Conservation (phyloP, 2,113 vertebrate species). For the Caranx melampygus region DNA sequence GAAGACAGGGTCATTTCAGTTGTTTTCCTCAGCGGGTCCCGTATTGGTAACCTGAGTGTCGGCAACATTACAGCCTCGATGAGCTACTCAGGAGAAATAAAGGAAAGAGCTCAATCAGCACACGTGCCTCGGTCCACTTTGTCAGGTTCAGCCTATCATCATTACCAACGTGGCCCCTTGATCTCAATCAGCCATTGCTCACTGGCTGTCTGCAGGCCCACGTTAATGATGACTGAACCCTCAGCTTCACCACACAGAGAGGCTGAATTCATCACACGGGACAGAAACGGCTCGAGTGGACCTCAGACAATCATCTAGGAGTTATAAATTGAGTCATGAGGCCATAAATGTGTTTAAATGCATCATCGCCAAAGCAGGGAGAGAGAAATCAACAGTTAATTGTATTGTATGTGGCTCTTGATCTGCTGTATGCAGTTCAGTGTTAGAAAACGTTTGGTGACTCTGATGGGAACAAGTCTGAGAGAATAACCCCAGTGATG, state of each 20-base stretch:
- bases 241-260: neutral
- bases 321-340: slow-evolving; percentile 4
- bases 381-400: neutral
- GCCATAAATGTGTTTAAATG: slow-evolving; percentile 4
- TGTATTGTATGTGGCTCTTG: neutral
- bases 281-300: slow-evolving; percentile 14
- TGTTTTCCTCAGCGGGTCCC: slow-evolving; percentile 14
- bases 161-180: slow-evolving; percentile 29
- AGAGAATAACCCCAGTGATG: neutral
- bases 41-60: slow-evolving; percentile 1
- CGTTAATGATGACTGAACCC: slow-evolving; percentile 32
- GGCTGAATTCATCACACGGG: slow-evolving; percentile 34
- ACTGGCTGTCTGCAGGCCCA: slow-evolving; percentile 3
- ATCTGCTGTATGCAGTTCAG: neutral
- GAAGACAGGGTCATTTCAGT: slow-evolving; percentile 1
- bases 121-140: neutral
- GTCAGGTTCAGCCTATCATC: slow-evolving; percentile 38
- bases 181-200: slow-evolving; percentile 63
- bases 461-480: neutral
- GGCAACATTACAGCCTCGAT: neutral
- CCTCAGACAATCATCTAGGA: neutral
- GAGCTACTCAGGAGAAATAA: slow-evolving; percentile 23
- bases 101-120: slow-evolving; percentile 21
- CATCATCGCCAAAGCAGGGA: neutral
- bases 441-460: neutral